Conservation (phyloP, 2,797 vertebrate species). For the Phalanger gymnotis region DNA sequence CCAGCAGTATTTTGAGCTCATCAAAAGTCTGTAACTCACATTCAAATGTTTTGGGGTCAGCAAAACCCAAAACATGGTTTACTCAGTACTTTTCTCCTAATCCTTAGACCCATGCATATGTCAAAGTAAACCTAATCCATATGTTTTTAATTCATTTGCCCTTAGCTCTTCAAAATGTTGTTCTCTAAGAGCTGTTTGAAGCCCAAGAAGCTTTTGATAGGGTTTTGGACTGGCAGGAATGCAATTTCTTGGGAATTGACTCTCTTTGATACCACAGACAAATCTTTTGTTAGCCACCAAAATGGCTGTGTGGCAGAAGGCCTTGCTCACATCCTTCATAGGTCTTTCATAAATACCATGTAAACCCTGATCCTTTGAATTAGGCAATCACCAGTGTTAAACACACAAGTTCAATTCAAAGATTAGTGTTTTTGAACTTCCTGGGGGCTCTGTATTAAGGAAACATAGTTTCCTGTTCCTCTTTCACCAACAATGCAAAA, state of each 20-base stretch:
- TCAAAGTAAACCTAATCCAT: constrained; percentile 69
- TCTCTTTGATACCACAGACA: constrained; percentile 59
- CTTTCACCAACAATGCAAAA: neutral
- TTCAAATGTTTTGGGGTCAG: constrained; percentile 62
- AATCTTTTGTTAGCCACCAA: constrained; percentile 69
- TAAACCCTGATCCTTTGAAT: constrained; percentile 27
- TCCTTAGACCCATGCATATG: constrained; percentile 72
- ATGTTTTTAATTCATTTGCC: constrained; percentile 70
- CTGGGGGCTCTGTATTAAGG: neutral
- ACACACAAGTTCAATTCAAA: neutral
- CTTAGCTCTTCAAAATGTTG: constrained; percentile 33
- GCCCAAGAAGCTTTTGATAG: neutral
- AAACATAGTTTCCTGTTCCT: neutral
- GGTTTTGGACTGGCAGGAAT: constrained; percentile 5
- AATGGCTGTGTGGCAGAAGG: constrained; percentile 54
- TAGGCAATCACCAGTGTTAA: constrained; percentile 27
- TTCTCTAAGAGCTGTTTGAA: neutral
- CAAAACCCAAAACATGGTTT: constrained; percentile 64
- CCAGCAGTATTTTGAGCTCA: constrained; percentile 39
- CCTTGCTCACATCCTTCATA: constrained; percentile 63
- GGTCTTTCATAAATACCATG: constrained; percentile 61
- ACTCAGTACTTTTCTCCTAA: constrained; percentile 54
- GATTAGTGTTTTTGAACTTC: neutral
- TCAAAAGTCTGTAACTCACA: constrained; percentile 59
- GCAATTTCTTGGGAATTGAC: constrained; percentile 42